Evolutionary conservation across 2,113 vertebrate species (phyloP).

Genomic region (Pachycephala philippinensis): DNA sequence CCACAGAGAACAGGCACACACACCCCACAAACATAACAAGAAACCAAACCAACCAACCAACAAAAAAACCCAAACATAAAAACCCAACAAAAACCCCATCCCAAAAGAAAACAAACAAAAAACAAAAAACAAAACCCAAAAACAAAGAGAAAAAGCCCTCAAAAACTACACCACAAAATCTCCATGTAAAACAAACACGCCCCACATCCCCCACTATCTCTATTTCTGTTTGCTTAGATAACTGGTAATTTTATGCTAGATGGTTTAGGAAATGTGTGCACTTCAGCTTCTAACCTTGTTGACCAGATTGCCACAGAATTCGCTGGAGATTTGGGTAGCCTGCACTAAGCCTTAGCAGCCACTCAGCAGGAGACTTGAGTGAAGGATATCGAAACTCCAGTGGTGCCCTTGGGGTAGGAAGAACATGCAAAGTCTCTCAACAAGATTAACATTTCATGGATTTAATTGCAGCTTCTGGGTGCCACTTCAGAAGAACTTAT

Average conservation of each 20-base stretch:
- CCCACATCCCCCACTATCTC: accelerated
- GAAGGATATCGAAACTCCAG: background rate
- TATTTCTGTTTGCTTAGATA: background rate
- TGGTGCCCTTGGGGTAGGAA: background rate
- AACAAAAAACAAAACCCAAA: background rate
- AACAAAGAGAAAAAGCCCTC: background rate
- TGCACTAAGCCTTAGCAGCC: background rate
- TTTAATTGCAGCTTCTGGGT: background rate
- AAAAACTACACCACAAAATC: background rate
- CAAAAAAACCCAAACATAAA: no score
- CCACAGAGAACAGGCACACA: background rate
- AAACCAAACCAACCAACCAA: background rate
- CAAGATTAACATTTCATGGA: background rate
- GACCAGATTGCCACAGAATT: background rate
- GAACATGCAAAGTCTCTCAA: background rate
- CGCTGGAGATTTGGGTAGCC: background rate
- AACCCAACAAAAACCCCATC: accelerated
- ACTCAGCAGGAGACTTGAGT: background rate
- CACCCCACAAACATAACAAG: accelerated
- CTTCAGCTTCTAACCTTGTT: background rate
- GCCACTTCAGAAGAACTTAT: background rate
- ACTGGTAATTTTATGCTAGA: background rate
- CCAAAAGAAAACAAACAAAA: background rate
- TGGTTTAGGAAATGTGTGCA: background rate
- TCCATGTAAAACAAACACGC: background rate